A percentile compares a stretch with the other conserved stretches of the same genome.
These are phyloP conservation scores for Synergus japonicus DNA, from an alignment of 2,888 invertebrate species.

Conservation along the genomic window DNA sequence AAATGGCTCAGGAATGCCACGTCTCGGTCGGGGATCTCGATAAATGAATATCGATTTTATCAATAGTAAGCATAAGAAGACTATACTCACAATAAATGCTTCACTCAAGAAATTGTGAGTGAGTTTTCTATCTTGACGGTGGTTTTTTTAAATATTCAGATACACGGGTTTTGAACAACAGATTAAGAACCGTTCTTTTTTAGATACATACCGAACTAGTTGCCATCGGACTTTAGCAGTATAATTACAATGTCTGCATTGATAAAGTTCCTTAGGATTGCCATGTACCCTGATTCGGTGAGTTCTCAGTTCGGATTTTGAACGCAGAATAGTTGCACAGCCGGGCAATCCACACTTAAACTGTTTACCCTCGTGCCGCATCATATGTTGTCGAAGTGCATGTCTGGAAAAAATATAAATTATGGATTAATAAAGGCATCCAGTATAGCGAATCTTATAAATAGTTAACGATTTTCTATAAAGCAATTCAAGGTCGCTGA, in stretches of 20 bases:
- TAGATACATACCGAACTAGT: slow-evolving; percentile 78
- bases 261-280: slow-evolving; percentile 64
- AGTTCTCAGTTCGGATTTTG: slow-evolving; percentile 79
- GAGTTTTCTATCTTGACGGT: slow-evolving; percentile 17
- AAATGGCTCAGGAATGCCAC: slow-evolving; percentile 63
- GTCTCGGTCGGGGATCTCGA: slow-evolving; percentile 62
- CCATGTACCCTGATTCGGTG: slow-evolving; percentile 80
- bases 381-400: slow-evolving; percentile 81
- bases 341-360: slow-evolving; percentile 80
- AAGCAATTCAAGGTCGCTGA: background rate
- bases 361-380: slow-evolving; percentile 80
- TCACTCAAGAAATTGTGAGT: slow-evolving; percentile 3
- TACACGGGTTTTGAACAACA: too few relatives aligned
- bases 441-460: background rate
- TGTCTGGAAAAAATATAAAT: slow-evolving; percentile 75
- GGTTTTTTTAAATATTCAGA: background rate
- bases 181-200: background rate
- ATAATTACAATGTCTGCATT: slow-evolving; percentile 80
- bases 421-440: background rate
- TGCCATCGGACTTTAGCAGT: slow-evolving; percentile 70
- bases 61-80: slow-evolving; percentile 43
- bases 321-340: slow-evolving; percentile 81
- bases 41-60: slow-evolving; percentile 66
- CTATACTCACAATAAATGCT: slow-evolving; percentile 7
- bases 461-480: background rate